Base-by-base conservation (phyloP, 2,888 invertebrate genomes). In the Philereme vetulata region DNA sequence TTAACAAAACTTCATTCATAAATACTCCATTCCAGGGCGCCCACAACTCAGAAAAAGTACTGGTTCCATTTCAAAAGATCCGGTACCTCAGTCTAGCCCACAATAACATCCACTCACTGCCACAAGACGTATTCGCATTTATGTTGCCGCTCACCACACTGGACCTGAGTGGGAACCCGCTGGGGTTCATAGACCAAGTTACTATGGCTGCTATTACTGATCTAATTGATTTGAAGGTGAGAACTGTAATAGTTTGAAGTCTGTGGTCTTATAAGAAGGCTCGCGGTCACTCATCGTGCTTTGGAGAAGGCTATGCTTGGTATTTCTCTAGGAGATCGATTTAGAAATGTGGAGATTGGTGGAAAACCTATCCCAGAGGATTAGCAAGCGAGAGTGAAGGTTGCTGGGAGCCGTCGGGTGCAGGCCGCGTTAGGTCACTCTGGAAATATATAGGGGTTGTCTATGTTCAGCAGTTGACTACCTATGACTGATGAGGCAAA, bases 81-180 rank as follows among this genome's bases (percentile, higher is more conserved):
- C 88, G 82, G 11, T 86, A 89, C 33, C 81, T 96, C 4, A 92
- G 94, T 70, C 79, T 97, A 59, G 94, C 94, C 0, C 77, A 93
- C 65, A 97, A 97, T 77, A 88, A 92, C 21, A 78, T 96, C 1
- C 94, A 95, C 68, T 92, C 93, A 0, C 77, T 96, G 4, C 84
- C 95, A 60, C 88, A 88, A 44, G 95, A 95, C 70, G 61, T 95
- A 0, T 96, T 97, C 77, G 93, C 94, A 50, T 96, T 95, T 74
- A 87, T 95, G 62, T 86, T 93, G 0, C 82, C 89, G 4, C 75
- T 97, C 36, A 94, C 93, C 65, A 87, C 91, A 5, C 80, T 97
- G 49, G 93, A 93, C 70, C 82, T 97, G 8, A 93, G 94, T 59
- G 92, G 93, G 10, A 98, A 98, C 85, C 95, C 95, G 0, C 88